Evolutionary conservation across 2,888 invertebrate genomes (phyloP), one percentile per base, ranked within the genome.

Genomic region (Zygogramma bicolorata): DNA sequence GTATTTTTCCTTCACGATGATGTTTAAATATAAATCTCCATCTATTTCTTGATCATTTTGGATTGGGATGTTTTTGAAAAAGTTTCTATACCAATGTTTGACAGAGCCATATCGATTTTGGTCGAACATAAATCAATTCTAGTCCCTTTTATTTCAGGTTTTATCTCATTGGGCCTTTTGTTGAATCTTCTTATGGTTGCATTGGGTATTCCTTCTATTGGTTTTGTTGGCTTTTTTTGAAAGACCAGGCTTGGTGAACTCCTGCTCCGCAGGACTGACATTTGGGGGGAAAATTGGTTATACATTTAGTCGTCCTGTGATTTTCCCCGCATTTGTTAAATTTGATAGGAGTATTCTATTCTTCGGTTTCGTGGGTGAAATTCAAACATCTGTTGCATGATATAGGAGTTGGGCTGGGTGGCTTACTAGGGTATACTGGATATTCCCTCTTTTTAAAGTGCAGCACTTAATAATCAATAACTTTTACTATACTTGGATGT

Each of bases 321-420:
- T 53, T 61, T 65, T 57, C 65, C 49, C 38, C 60, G 34, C 70
- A 70, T 57, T 57, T 68, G 31, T 49, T n/a, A 40, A 58, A 60
- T 25, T 38, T 69, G 6, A 20, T 27, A 13, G 38, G 25, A 18
- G 27, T 22, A 34, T 31, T 58, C 2, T 29, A 70, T 40, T 62
- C 62, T 49, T 49, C 66, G 1, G 71, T 60, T 27, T 8, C 67
- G 34, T 71, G 71, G 0, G 49, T 57, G 46, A 61, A 71, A 18
- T 57, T 20, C 18, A 42, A 22, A 53, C 71, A 71, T 61, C 57
- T 31, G n/a, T 38, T 60, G 40, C 67, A 67, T 13, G 71, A 61
- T n/a, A 61, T 60, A 0, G 71, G 71, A 22, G 60, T 59, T 2
- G 61, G 71, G 13, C 38, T 46, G 29, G 66, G 71, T 4, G 66